Evolutionary conservation across 1,140 invertebrate genomes (phyloP).

Genomic region (Halotydeus destructor): DNA sequence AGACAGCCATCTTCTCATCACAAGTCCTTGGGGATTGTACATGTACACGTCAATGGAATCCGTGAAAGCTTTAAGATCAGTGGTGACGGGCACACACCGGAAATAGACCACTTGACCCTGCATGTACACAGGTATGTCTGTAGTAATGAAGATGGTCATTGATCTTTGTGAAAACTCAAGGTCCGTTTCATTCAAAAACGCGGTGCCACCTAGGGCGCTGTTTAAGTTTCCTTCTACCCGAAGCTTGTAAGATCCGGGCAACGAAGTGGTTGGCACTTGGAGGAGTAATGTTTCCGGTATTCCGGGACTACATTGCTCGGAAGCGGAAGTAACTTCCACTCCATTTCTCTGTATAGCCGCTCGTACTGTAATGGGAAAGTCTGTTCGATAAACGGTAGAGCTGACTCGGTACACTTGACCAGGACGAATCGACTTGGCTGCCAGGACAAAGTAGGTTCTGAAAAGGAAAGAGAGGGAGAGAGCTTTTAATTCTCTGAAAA

Average conservation of each 20-base stretch:
- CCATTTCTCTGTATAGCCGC: slow-evolving; percentile 65
- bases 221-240: slow-evolving; percentile 70
- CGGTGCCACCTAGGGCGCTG: slow-evolving; percentile 53
- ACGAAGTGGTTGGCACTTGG: slow-evolving; percentile 55
- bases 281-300: slow-evolving; percentile 62
- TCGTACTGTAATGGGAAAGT: slow-evolving; percentile 48
- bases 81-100: slow-evolving; percentile 67
- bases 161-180: slow-evolving; percentile 62
- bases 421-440: slow-evolving; percentile 59
- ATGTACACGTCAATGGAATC: slow-evolving; percentile 73
- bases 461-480: not conserved
- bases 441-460: slow-evolving; percentile 68
- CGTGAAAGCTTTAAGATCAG: slow-evolving; percentile 61
- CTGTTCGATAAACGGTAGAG: slow-evolving; percentile 47
- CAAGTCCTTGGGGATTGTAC: slow-evolving; percentile 57
- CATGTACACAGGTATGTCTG: slow-evolving; percentile 85
- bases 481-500: no score
- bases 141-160: slow-evolving; percentile 85
- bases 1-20: slow-evolving; percentile 74
- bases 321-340: slow-evolving; percentile 56
- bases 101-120: slow-evolving; percentile 72
- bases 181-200: slow-evolving; percentile 58
- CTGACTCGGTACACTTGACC: slow-evolving; percentile 62
- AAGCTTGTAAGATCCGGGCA: slow-evolving; percentile 56
- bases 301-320: slow-evolving; percentile 47